These are phyloP conservation scores for Tachina fera DNA, from an alignment of 2,888 invertebrate genomes.

Conservation along the genomic window DNA sequence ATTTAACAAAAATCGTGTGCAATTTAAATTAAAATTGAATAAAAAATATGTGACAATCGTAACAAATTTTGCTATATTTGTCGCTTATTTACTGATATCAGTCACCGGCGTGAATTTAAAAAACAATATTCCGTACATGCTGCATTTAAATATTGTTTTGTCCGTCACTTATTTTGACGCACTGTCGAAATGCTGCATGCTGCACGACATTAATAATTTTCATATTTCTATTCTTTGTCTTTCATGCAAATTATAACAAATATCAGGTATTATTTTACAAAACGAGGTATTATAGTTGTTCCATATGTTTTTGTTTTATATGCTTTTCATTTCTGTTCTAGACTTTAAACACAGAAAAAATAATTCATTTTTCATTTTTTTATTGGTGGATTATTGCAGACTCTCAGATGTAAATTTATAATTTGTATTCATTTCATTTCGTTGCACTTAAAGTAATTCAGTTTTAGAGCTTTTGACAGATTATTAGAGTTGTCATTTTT, in stretches of 20 bases:
- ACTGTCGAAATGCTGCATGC: constrained; percentile 32
- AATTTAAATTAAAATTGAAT: no score
- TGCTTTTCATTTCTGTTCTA: constrained; percentile 25
- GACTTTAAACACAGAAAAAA: constrained; percentile 40
- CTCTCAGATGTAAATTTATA: constrained; percentile 17
- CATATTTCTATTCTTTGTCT: constrained; percentile 24
- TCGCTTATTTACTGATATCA: no score
- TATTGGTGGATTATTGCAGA: constrained; percentile 29
- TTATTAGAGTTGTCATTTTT: constrained; percentile 63
- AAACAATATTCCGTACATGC: no score
- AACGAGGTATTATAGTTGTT: constrained; percentile 33
- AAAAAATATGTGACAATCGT: no score
- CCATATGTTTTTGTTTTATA: not conserved
- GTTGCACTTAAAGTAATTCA: constrained; percentile 41
- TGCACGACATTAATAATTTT: constrained; percentile 32
- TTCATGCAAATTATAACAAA: constrained; percentile 63
- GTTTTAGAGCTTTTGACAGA: constrained; percentile 59
- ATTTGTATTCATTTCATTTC: constrained; percentile 25
- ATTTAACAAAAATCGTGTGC: no score
- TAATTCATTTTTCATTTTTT: constrained; percentile 54
- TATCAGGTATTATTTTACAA: constrained; percentile 58
- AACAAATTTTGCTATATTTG: no score
- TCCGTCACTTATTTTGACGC: not conserved
- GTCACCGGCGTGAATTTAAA: no score
- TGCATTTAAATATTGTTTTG: not conserved